Evolutionary conservation across 2,113 vertebrate species (phyloP).

Genomic region (Craseonycteris thonglongyai): DNA sequence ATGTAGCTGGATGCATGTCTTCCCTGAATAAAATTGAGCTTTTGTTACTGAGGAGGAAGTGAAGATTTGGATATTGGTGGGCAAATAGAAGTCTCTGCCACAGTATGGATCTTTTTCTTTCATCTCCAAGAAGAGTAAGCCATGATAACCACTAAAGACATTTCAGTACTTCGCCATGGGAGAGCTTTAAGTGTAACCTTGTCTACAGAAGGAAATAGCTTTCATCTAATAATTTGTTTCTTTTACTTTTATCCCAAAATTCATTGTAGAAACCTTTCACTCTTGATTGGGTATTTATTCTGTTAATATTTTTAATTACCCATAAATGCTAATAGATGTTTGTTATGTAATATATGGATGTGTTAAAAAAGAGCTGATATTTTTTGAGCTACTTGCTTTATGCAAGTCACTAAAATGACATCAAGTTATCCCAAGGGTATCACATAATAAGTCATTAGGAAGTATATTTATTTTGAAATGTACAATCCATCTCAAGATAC

Average conservation of each 20-base stretch:
- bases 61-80: not conserved
- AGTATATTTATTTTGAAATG: slow-evolving; percentile 28
- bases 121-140: not conserved
- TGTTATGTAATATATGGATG: not conserved
- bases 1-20: not conserved
- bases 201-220: not conserved
- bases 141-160: not conserved
- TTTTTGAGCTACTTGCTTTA: not conserved
- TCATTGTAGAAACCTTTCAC: slow-evolving; percentile 11
- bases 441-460: not conserved
- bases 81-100: not conserved
- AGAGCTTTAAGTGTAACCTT: not conserved
- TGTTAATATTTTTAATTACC: not conserved
- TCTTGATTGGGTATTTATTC: slow-evolving; percentile 14
- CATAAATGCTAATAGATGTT: slow-evolving; percentile 1
- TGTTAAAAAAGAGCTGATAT: not conserved
- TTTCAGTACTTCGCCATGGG: not conserved
- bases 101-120: not conserved
- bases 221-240: not conserved
- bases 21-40: not conserved
- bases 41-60: not conserved
- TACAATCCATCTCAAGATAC: not conserved
- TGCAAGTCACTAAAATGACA: not conserved
- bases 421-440: not conserved
- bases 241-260: not conserved